These are phyloP conservation scores for Actenoides hombroni DNA, from an alignment of 2,113 vertebrate species.

Conservation along the genomic window DNA sequence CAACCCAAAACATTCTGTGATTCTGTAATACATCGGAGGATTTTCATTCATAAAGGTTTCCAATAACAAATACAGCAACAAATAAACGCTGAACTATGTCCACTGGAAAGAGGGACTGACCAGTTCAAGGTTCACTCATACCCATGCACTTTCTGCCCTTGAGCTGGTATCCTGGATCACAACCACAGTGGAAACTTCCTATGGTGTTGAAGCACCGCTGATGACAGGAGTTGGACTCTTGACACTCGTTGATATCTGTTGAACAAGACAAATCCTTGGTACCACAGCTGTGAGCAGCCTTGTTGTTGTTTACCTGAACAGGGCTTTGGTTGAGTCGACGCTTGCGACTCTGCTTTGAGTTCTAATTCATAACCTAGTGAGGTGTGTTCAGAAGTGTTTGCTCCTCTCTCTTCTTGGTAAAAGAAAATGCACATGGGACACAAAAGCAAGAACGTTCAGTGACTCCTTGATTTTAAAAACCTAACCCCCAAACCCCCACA, in stretches of 20 bases:
- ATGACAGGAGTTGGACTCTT: conserved; percentile 89
- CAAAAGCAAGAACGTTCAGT: background rate
- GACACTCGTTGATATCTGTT: conserved; percentile 94
- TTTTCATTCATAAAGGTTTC: background rate
- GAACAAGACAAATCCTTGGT: conserved; percentile 26
- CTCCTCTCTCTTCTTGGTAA: background rate
- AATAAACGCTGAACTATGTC: background rate
- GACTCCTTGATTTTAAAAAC: background rate
- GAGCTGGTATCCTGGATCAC: conserved; percentile 91
- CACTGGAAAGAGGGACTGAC: background rate
- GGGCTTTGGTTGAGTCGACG: background rate
- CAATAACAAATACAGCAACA: background rate
- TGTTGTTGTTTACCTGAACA: background rate
- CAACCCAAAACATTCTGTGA: too few relatives aligned
- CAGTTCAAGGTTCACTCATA: conserved; percentile 52
- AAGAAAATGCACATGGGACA: background rate
- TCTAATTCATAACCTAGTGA: background rate
- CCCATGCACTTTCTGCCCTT: conserved; percentile 91
- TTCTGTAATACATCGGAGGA: background rate
- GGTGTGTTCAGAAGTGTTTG: background rate
- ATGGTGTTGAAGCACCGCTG: conserved; percentile 92
- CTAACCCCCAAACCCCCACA: rapidly evolving
- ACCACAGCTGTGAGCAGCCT: background rate
- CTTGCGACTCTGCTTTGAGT: background rate
- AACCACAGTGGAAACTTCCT: conserved; percentile 93